A percentile compares a stretch with the other conserved stretches of the same genome.
These are phyloP conservation scores for Spodoptera exigua DNA, from an alignment of 2,888 invertebrate species.

Conservation along the genomic window DNA sequence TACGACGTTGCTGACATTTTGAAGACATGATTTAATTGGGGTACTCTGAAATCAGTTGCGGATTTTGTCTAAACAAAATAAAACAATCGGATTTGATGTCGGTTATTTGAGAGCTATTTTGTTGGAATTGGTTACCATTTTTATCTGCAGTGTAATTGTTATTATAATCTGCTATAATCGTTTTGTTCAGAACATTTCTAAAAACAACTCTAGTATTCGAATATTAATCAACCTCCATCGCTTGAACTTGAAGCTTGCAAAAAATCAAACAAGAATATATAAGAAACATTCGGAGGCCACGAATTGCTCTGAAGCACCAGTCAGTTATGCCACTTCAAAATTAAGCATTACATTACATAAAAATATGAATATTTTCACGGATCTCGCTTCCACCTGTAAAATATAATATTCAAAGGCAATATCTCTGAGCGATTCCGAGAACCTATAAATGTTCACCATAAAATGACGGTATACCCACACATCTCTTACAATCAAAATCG, in stretches of 20 bases:
- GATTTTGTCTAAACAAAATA: neutral
- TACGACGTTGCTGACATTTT: slow-evolving; percentile 24
- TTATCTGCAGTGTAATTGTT: too few relatives aligned
- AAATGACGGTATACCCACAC: slow-evolving; percentile 59
- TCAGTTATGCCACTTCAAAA: slow-evolving; percentile 51
- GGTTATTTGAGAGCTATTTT: too few relatives aligned
- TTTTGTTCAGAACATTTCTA: too few relatives aligned
- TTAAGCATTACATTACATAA: slow-evolving; percentile 57
- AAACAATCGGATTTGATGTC: too few relatives aligned
- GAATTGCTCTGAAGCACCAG: slow-evolving; percentile 37
- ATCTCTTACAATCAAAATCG: slow-evolving; percentile 17
- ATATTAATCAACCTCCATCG: neutral
- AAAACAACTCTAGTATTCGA: too few relatives aligned
- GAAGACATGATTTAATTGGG: slow-evolving; percentile 19
- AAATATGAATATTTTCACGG: slow-evolving; percentile 52
- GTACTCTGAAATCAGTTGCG: neutral
- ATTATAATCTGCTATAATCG: too few relatives aligned
- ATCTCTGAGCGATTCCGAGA: slow-evolving; percentile 64
- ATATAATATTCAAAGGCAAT: slow-evolving; percentile 66
- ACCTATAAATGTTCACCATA: slow-evolving; percentile 71
- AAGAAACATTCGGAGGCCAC: slow-evolving; percentile 20
- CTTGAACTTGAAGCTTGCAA: neutral
- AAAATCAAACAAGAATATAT: slow-evolving; percentile 13
- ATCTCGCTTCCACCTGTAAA: slow-evolving; percentile 61
- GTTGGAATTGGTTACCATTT: too few relatives aligned